Evolutionary conservation across 92 coral and sea anemone genomes (phyloP), one percentile per base, ranked within the genome.

Genomic region (Isaurus tuberculatus): DNA sequence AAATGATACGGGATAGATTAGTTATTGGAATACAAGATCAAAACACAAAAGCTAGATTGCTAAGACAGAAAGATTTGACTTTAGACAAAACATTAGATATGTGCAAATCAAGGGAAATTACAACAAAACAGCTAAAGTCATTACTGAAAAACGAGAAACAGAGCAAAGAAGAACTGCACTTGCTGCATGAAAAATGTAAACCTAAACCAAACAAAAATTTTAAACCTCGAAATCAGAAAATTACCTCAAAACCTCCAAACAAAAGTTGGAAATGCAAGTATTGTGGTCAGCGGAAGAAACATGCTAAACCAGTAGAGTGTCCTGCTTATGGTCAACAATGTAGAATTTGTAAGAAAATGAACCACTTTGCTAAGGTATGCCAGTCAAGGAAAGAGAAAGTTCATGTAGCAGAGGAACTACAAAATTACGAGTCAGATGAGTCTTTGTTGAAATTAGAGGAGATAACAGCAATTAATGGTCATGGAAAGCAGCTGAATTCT

Each of bases 101-200:
- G 80, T 86, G 87, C 68, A 68, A 69, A 31, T 70, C 89, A 30
- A 88, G 86, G 25, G 90, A 92, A 79, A 75, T 86, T 72, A 89
- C 85, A 34, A 72, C 10, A 43, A 77, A 66, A 79, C 81, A 83
- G 61, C 57, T 71, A 5, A 70, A 83, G 11, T 46, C 80, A 46
- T 8, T 44, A 26, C 20, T 22, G 78, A 72, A 72, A 6, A 20
- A 72, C 1, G 78, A 25, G 9, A 72, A 72, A 27, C 22, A 10
- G 9, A 27, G 22, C 37, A 17, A 29, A 10, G 60, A 71, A 4
- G 78, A 72, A 4, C 36, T 72, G 25, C 19, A 72, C 22, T 72
- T 72, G 15, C 10, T 72, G 25, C 63, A 53, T 3, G 27, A 53
- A 3, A 53, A 53, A n/a, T 8, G 63, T 53, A 53, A 53, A 53